Conservation (phyloP, 2,797 vertebrate genomes). For the Anomalospiza imberbis region DNA sequence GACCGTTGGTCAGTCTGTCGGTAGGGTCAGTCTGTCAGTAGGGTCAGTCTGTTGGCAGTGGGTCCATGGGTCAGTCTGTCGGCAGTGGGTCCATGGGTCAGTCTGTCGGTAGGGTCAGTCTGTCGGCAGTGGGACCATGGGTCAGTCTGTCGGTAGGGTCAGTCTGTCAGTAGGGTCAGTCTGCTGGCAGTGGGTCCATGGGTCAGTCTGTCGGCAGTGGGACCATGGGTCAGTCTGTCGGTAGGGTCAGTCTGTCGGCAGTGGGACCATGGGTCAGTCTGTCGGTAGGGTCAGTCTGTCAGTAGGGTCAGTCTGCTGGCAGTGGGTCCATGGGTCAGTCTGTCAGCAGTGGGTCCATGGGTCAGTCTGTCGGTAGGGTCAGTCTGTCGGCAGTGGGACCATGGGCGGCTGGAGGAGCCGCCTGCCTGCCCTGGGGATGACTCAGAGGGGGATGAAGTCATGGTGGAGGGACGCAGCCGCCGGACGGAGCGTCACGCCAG, state of each 20-base stretch:
- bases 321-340: background rate
- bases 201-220: background rate
- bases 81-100: too few relatives aligned
- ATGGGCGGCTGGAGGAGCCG: background rate
- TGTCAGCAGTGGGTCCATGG: background rate
- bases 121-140: too few relatives aligned
- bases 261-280: too few relatives aligned
- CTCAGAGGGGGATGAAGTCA: conserved; percentile 47
- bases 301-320: background rate
- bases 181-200: too few relatives aligned
- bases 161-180: background rate
- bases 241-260: background rate
- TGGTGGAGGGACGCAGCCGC: background rate
- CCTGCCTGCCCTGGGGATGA: background rate
- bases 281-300: background rate
- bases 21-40: too few relatives aligned
- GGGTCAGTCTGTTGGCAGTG: too few relatives aligned
- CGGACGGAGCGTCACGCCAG: background rate
- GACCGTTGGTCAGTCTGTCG: too few relatives aligned
- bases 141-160: too few relatives aligned
- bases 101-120: too few relatives aligned
- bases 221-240: too few relatives aligned
- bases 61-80: too few relatives aligned
- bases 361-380: background rate
- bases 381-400: accelerated